Evolutionary conservation across 2,113 vertebrate species (phyloP).

Genomic region (Mastomys coucha): DNA sequence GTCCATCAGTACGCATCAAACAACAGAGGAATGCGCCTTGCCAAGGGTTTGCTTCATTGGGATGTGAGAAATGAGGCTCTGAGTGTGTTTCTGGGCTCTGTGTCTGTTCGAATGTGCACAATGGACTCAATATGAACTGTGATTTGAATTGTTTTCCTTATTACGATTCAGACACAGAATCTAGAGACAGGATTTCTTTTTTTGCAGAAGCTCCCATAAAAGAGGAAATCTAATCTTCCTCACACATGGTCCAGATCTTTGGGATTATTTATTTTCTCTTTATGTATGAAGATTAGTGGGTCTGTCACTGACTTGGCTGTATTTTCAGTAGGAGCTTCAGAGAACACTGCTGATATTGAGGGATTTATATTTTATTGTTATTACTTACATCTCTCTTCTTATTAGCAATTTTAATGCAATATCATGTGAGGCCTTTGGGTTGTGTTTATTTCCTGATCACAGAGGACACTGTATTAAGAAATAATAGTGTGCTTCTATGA

Average conservation of each 20-base stretch:
- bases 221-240: no score
- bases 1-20: neutral
- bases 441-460: neutral
- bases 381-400: neutral
- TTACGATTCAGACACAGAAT: neutral
- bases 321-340: slow-evolving; percentile 58
- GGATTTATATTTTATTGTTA: neutral
- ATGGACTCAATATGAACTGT: neutral
- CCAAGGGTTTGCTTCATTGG: neutral
- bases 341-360: slow-evolving; percentile 60
- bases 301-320: slow-evolving; percentile 25
- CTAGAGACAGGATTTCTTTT: neutral
- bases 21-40: accelerated
- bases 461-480: neutral
- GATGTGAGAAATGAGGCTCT: accelerated
- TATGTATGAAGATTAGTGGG: neutral
- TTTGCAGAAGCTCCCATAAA: neutral
- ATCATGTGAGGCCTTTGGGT: neutral
- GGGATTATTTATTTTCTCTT: neutral
- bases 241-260: no score
- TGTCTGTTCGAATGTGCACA: accelerated
- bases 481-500: neutral
- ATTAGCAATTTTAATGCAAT: neutral
- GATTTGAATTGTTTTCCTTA: neutral
- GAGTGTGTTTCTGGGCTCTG: accelerated